These are phyloP conservation scores for Chaenocephalus aceratus DNA, from an alignment of 2,113 vertebrate species.

Conservation along the genomic window DNA sequence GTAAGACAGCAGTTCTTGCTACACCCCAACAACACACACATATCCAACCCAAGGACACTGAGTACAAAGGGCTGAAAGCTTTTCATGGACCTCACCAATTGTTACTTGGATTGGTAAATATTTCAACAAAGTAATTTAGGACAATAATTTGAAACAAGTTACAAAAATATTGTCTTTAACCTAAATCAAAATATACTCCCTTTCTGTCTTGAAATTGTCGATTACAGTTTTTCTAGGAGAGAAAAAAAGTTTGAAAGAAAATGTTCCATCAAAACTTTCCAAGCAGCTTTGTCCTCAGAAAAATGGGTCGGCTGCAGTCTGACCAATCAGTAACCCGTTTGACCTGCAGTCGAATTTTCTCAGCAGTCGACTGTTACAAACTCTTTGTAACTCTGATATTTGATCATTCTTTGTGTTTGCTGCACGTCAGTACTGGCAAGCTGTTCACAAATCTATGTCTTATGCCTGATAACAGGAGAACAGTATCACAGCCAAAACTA, in stretches of 20 bases:
- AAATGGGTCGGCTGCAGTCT: background rate
- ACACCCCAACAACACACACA: background rate
- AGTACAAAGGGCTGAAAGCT: background rate
- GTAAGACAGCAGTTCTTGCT: background rate
- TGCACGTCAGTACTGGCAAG: slow-evolving; percentile 6
- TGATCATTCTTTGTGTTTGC: background rate
- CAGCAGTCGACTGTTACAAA: slow-evolving; percentile 19
- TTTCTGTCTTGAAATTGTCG: background rate
- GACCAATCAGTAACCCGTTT: background rate
- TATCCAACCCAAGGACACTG: background rate
- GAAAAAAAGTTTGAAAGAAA: no score
- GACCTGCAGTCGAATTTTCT: background rate
- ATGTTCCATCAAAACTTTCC: background rate
- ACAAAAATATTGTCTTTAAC: slow-evolving; percentile 10
- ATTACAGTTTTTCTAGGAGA: background rate
- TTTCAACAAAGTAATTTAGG: background rate
- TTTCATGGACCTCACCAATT: background rate
- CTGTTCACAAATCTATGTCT: slow-evolving; percentile 20
- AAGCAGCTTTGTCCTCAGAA: background rate
- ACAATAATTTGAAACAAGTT: background rate
- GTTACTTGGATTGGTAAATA: background rate
- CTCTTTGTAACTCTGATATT: slow-evolving; percentile 37
- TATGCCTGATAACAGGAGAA: slow-evolving; percentile 5
- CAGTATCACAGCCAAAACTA: slow-evolving; percentile 14
- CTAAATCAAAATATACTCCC: background rate